Conservation (phyloP, 64 coral and sea anemone species). For the Cladopsammia gracilis region DNA sequence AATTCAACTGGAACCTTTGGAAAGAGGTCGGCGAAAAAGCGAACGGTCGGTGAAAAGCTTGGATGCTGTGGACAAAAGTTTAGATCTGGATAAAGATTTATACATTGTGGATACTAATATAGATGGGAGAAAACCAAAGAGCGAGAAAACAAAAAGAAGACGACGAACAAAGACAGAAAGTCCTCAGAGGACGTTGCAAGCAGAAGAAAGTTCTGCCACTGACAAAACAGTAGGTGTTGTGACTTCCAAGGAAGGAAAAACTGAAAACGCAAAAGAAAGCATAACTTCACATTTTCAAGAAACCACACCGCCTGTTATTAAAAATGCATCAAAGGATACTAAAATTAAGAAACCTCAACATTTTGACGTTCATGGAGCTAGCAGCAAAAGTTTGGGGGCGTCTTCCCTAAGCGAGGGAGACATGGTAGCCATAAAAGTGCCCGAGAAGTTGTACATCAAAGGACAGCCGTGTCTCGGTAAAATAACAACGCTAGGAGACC, state of each 20-base stretch:
- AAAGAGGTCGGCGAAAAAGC: neutral
- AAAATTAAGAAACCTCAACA: constrained; percentile 1
- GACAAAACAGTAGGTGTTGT: neutral
- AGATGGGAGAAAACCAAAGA: neutral
- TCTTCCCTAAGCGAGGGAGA: constrained; percentile 79
- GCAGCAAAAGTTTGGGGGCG: neutral
- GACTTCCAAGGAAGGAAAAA: neutral
- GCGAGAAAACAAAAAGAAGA: neutral
- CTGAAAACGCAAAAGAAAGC: neutral
- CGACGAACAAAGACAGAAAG: constrained; percentile 14
- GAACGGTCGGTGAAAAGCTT: neutral
- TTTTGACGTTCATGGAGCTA: neutral
- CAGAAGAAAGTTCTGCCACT: too few species aligned
- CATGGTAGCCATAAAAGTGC: constrained; percentile 91
- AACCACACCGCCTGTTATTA: neutral
- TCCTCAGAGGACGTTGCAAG: constrained; percentile 18
- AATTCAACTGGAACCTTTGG: neutral
- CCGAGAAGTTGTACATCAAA: constrained; percentile 94
- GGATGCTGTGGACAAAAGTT: constrained; percentile 1
- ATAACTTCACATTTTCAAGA: neutral
- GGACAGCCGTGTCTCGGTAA: constrained; percentile 97
- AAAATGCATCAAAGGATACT: neutral
- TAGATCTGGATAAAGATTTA: constrained; percentile 19
- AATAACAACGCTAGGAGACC: constrained; percentile 69
- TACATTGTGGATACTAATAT: constrained; percentile 10